Base-by-base conservation (phyloP, 1,140 invertebrate genomes). In the Saccostrea echinata region DNA sequence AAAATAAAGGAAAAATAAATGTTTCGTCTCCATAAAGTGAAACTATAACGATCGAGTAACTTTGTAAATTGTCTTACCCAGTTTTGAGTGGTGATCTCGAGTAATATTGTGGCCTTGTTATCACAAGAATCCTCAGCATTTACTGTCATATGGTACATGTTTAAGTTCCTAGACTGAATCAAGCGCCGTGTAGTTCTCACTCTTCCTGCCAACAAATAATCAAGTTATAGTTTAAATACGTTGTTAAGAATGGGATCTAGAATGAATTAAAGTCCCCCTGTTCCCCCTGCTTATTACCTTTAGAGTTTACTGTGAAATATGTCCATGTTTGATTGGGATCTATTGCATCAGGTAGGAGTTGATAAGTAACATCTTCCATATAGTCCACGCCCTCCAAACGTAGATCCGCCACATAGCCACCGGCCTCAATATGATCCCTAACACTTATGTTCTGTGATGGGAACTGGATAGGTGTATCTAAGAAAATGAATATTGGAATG, bases 381-480 rank as follows among this genome's bases (percentile, higher is more conserved):
- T 76, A 76, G 13, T 76, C 68, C 68, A 76, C 68, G 3, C 68
- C 68, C 33, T 76, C 13, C 68, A 76, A 76, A 33, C 68, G 24
- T 27, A 76, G 27, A 76, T 76, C 30, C 68, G 68, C 68, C 68
- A 76, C 68, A 76, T 76, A 76, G 16, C 27, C 68, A 33, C 68
- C 68, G 4, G 27, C 9, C 18, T 76, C 3, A 13, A 30, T 76
- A 18, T 76, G 68, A 12, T 76, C 68, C 68, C 27, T 76, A 16
- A 76, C 68, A 76, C 68, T 76, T 3, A 76, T 13, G 13, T 76
- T 76, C 24, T 76, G 27, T 76, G 68, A 30, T 76, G 68, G 68
- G 16, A 76, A 76, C 13, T 76, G 3, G 4, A 30, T 76, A 4
- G 68, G 11, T 33, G 30, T 76, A 76, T 76, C 68, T 76, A 30